A percentile compares a stretch with the other conserved stretches of the same genome.
Conservation (phyloP, 2,797 vertebrate genomes). For the Siniperca obscura region DNA sequence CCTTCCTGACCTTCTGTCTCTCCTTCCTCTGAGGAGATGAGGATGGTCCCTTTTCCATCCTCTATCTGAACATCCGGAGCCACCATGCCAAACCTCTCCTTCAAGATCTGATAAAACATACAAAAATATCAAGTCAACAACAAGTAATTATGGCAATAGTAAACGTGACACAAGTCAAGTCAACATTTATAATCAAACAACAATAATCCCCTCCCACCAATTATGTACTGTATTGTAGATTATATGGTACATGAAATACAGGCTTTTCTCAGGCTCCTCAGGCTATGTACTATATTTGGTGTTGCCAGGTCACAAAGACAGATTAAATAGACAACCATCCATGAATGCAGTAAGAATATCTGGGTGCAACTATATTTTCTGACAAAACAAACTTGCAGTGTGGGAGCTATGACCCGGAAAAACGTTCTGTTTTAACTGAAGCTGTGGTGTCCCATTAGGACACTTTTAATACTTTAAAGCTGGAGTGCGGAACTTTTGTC, state of each 20-base stretch:
- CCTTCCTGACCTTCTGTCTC: constrained; percentile 92
- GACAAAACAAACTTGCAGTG: not conserved
- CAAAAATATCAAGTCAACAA: not conserved
- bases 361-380: not conserved
- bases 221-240: not conserved
- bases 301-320: not conserved
- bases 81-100: constrained; percentile 99
- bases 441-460: not conserved
- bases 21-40: constrained; percentile 98
- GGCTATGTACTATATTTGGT: not conserved
- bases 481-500: no score
- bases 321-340: not conserved
- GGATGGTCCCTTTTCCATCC: constrained; percentile 98
- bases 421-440: not conserved
- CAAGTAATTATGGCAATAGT: not conserved
- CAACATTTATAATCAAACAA: not conserved
- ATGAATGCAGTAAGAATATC: not conserved
- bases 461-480: not conserved
- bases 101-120: constrained; percentile 89
- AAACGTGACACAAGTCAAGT: not conserved
- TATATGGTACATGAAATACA: not conserved
- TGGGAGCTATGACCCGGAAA: not conserved
- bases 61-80: constrained; percentile 99
- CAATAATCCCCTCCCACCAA: not conserved
- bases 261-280: not conserved